phyloP scores from a whole-genome alignment of 2,888 invertebrate genomes.

The Plusia festucae region DNA sequence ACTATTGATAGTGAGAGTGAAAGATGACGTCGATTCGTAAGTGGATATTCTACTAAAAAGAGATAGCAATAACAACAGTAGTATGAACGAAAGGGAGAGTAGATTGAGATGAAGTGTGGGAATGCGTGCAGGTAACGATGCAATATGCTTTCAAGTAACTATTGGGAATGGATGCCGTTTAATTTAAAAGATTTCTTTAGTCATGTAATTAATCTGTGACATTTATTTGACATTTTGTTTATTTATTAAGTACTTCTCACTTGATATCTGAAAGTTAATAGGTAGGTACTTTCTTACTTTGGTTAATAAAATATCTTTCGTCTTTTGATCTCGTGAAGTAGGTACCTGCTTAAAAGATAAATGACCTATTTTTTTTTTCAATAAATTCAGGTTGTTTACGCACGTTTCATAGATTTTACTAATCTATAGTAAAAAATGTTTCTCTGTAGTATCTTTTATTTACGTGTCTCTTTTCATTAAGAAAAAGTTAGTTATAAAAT shows the following conservation, averaged over 20 bases:
- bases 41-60: constrained; percentile 69
- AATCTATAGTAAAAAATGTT: no score
- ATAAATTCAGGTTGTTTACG: no score
- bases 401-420: no score
- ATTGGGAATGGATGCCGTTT: constrained; percentile 57
- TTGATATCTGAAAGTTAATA: background rate
- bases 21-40: constrained; percentile 82
- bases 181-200: constrained; percentile 6
- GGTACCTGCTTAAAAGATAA: no score
- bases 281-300: background rate
- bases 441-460: no score
- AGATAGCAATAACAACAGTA: constrained; percentile 45
- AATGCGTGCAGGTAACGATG: constrained; percentile 83
- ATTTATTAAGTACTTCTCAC: no score
- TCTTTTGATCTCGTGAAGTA: background rate
- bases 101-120: constrained; percentile 76
- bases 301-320: constrained; percentile 2
- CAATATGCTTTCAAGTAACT: constrained; percentile 68
- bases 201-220: constrained; percentile 4
- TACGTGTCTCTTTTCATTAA: no score
- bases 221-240: constrained; percentile 4
- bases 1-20: constrained; percentile 86
- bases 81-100: constrained; percentile 63
- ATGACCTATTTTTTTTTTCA: no score
- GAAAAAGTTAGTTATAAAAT: no score